A percentile compares a stretch with the other conserved stretches of the same genome.
Conservation (phyloP, 2,888 invertebrate genomes). For the Omphaloscelis lunosa region DNA sequence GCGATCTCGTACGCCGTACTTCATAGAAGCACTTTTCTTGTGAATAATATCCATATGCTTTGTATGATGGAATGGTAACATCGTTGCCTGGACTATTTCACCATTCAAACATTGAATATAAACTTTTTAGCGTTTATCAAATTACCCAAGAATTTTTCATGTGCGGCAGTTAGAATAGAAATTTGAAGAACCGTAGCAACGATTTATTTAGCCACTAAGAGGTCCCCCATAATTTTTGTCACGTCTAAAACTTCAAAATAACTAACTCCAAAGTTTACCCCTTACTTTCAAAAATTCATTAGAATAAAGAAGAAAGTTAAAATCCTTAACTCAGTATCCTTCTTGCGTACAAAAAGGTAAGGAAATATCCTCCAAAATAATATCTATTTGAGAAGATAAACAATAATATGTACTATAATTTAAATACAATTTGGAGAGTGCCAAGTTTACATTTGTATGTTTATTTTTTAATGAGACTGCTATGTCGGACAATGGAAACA, state of each 20-base stretch:
- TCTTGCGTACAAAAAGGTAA: slow-evolving; percentile 18
- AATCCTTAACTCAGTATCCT: slow-evolving; percentile 10
- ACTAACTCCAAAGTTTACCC: slow-evolving; percentile 34
- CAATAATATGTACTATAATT: slow-evolving; percentile 34
- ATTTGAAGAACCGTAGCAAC: slow-evolving; percentile 23
- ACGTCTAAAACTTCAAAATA: slow-evolving; percentile 49
- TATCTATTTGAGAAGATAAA: slow-evolving; percentile 15
- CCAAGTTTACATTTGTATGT: slow-evolving; percentile 30
- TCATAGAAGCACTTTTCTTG: slow-evolving; percentile 76
- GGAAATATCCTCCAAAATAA: slow-evolving; percentile 8
- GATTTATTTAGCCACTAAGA: slow-evolving; percentile 33
- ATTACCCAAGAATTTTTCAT: slow-evolving; percentile 64
- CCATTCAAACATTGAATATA: slow-evolving; percentile 47
- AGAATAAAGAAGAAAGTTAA: slow-evolving; percentile 27
- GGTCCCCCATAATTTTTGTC: slow-evolving; percentile 32
- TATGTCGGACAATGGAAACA: slow-evolving; percentile 40
- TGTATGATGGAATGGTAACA: slow-evolving; percentile 74
- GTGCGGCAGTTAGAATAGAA: slow-evolving; percentile 22
- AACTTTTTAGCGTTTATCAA: slow-evolving; percentile 59
- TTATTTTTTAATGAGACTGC: slow-evolving; percentile 57
- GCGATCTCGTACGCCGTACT: slow-evolving; percentile 71
- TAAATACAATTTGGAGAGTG: slow-evolving; percentile 37
- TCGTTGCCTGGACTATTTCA: slow-evolving; percentile 63
- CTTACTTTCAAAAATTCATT: slow-evolving; percentile 34
- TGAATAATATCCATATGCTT: slow-evolving; percentile 71